Conservation (phyloP, 2,888 invertebrate species). For the Caenorhabditis doughertyi region DNA sequence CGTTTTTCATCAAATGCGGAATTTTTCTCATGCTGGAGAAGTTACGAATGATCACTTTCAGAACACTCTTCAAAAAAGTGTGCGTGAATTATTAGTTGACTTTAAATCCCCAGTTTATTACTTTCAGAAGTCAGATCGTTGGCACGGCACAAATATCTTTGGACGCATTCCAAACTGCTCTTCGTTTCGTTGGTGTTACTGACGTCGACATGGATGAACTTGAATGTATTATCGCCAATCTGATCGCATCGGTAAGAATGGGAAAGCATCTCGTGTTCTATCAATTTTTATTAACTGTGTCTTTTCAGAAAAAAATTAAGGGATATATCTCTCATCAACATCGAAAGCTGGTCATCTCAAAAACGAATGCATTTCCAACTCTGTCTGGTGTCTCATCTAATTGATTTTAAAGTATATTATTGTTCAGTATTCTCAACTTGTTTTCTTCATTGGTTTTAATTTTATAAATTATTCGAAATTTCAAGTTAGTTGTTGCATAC, state of each 20-base stretch:
- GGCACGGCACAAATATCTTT: constrained; percentile 91
- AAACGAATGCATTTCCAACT: constrained; percentile 93
- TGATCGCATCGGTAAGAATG: constrained; percentile 89
- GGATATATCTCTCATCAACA: constrained; percentile 98
- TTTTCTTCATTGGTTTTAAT: background rate
- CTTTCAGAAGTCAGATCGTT: constrained; percentile 84
- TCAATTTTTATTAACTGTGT: background rate
- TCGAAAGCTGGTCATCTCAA: constrained; percentile 96
- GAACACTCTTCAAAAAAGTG: constrained; percentile 96
- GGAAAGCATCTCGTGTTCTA: background rate
- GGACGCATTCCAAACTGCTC: constrained; percentile 89
- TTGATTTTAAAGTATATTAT: constrained; percentile 9
- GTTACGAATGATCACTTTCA: constrained; percentile 93
- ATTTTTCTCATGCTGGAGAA: constrained; percentile 98
- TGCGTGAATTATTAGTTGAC: constrained; percentile 80
- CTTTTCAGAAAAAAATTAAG: constrained; percentile 90
- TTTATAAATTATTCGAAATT: background rate
- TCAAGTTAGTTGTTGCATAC: too few relatives aligned
- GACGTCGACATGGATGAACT: constrained; percentile 95
- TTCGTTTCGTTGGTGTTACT: constrained; percentile 89
- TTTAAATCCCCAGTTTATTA: background rate
- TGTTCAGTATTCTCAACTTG: background rate
- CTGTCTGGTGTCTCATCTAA: constrained; percentile 75
- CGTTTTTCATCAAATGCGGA: constrained; percentile 96
- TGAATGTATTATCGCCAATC: constrained; percentile 95